These are phyloP conservation scores for Osmerus mordax DNA, from an alignment of 2,113 vertebrate species.

Conservation along the genomic window DNA sequence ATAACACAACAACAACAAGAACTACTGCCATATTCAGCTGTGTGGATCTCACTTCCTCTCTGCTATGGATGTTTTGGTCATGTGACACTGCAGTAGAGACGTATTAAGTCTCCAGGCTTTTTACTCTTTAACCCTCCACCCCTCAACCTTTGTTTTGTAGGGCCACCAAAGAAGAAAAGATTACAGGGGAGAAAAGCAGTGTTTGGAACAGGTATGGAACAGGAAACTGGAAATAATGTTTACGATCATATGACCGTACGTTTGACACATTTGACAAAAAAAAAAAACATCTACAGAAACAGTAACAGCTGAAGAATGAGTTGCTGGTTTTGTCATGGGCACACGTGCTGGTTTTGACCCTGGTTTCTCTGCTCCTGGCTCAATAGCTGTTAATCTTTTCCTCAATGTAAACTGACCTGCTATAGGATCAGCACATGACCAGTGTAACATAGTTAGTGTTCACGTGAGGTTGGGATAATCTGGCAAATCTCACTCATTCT, in stretches of 20 bases:
- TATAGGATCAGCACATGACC: background rate
- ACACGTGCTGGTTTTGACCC: too few species aligned
- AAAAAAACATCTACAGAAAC: too few species aligned
- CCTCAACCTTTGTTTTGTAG: slow-evolving; percentile 33
- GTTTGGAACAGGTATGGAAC: slow-evolving; percentile 70
- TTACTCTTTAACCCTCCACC: too few species aligned
- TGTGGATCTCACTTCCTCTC: background rate
- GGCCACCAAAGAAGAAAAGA: slow-evolving; percentile 60
- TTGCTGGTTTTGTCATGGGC: too few species aligned
- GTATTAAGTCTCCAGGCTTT: too few species aligned
- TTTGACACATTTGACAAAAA: background rate
- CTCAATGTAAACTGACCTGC: background rate
- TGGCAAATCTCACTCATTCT: background rate
- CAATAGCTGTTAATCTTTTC: background rate
- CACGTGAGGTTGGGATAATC: background rate
- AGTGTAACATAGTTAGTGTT: background rate
- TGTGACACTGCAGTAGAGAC: too few species aligned
- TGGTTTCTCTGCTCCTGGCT: background rate
- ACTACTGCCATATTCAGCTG: background rate
- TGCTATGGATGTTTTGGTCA: too few species aligned
- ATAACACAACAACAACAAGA: background rate
- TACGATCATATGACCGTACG: background rate
- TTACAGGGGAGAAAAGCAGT: slow-evolving; percentile 61
- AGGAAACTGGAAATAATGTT: background rate
- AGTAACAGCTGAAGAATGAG: too few species aligned